Conservation (phyloP, 2,888 invertebrate species). For the Acholoe squamosa region DNA sequence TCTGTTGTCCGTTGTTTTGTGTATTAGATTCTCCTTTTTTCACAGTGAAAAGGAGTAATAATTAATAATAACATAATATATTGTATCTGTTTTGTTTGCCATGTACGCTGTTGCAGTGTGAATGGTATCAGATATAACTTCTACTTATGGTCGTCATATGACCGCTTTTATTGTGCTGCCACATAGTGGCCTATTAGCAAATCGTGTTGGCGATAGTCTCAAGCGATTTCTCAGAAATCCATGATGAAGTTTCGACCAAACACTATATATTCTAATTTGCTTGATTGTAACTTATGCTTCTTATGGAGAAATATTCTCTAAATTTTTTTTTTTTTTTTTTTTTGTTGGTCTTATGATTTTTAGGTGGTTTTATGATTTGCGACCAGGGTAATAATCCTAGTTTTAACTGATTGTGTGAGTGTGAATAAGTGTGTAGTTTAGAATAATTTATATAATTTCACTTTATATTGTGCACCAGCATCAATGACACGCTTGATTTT, state of each 20-base stretch:
- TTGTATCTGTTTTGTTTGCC: slow-evolving; percentile 16
- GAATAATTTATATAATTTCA: slow-evolving; percentile 47
- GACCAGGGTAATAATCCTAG: background rate
- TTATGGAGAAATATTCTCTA: background rate
- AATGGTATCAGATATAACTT: background rate
- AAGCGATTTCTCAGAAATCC: background rate
- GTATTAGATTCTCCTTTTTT: background rate
- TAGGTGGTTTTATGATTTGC: background rate
- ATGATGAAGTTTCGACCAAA: background rate
- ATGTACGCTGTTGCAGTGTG: background rate
- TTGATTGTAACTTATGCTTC: background rate
- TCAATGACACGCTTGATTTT: too few relatives aligned
- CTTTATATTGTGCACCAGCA: background rate
- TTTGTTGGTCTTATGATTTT: background rate
- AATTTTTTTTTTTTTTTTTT: background rate
- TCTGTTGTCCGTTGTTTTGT: slow-evolving; percentile 36
- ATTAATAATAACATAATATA: slow-evolving; percentile 37
- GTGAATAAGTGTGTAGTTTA: slow-evolving; percentile 40
- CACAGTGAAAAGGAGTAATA: background rate
- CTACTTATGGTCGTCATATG: background rate
- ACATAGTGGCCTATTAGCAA: background rate
- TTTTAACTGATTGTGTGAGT: slow-evolving; percentile 28
- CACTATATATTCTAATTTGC: background rate
- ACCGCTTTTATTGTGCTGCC: background rate
- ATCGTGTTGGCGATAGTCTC: background rate